Evolutionary conservation across 2,113 vertebrate genomes (phyloP), one percentile per base, ranked within the genome.

Genomic region (Empidonax alnorum): DNA sequence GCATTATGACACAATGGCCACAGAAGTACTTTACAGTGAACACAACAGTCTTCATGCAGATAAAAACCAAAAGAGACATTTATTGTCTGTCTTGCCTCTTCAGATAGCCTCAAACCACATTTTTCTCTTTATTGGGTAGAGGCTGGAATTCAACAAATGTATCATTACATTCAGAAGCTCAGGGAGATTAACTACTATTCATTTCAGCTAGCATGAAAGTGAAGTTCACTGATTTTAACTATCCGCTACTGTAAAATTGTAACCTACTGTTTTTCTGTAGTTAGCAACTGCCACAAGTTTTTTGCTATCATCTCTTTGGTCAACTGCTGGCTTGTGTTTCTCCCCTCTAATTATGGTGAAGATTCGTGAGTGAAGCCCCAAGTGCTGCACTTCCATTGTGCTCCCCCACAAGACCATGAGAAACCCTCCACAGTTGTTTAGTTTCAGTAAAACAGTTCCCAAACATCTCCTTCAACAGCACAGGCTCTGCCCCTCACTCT

Each of bases 401-500:
- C 16, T 53, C 15, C 61, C 15, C 21, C 19, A 37, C 31, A 50
- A 30, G 33, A 77, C 7, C 6, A 61, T 2, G 21, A 65, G 49
- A 92, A 80, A 15, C 12, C 10, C 5, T 41, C n/a, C 17, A 28
- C 11, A 30, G 16, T 7, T 44, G 9, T 30, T 52, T 5, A 31
- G 12, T 4, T n/a, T 63, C 20, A 41, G 22, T 9, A 19, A 88
- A 65, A 35, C 27, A 28, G 23, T 39, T 73, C 25, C 47, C 17
- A 89, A 71, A 61, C 22, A 42, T 1, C 8, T 53, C 22, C 24
- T 59, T 66, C 28, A 77, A 44, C 5, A 88, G n/a, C 6, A 7
- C 9, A 12, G 12, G 23, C 12, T 18, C 15, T 59, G 39, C 5
- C 19, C 21, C 20, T 33, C 3, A 1, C 3, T 1, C 6, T 0